Evolutionary conservation across 1,140 invertebrate genomes (phyloP).

Genomic region (Trichomalopsis sarcophagae): DNA sequence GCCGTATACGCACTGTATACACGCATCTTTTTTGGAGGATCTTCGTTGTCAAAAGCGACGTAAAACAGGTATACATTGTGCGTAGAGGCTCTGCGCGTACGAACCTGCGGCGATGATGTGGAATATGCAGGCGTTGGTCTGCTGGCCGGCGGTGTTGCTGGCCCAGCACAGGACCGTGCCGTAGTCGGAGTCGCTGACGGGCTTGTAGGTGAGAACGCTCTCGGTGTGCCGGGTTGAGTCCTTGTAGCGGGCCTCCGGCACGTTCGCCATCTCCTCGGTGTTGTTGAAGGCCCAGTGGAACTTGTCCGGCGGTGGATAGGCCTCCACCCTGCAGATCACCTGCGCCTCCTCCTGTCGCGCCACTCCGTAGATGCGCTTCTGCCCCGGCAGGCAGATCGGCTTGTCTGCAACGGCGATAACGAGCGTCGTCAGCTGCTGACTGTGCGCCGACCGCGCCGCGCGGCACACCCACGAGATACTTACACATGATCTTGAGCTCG

Average conservation of each 20-base stretch:
- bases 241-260: slow-evolving; percentile 79
- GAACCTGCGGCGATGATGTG: slow-evolving; percentile 82
- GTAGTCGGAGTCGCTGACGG: slow-evolving; percentile 85
- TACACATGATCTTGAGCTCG: slow-evolving; percentile 91
- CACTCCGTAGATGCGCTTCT: slow-evolving; percentile 89
- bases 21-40: neutral
- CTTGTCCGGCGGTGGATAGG: slow-evolving; percentile 87
- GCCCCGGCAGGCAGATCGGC: slow-evolving; percentile 86
- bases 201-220: slow-evolving; percentile 86
- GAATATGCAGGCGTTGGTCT: slow-evolving; percentile 81
- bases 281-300: slow-evolving; percentile 95
- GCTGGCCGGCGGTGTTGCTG: slow-evolving; percentile 81
- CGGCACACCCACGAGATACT: slow-evolving; percentile 75
- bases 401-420: slow-evolving; percentile 81
- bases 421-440: neutral
- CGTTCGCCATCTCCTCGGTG: slow-evolving; percentile 86
- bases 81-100: slow-evolving; percentile 22
- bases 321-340: slow-evolving; percentile 89
- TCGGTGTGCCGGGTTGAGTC: slow-evolving; percentile 78
- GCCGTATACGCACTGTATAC: neutral
- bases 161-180: slow-evolving; percentile 82
- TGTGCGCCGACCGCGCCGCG: neutral
- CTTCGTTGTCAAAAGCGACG: too few species aligned
- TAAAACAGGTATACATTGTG: neutral
- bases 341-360: slow-evolving; percentile 87